phyloP scores from a whole-genome alignment of 2,113 vertebrate genomes.

The Taurulus bubalis region DNA sequence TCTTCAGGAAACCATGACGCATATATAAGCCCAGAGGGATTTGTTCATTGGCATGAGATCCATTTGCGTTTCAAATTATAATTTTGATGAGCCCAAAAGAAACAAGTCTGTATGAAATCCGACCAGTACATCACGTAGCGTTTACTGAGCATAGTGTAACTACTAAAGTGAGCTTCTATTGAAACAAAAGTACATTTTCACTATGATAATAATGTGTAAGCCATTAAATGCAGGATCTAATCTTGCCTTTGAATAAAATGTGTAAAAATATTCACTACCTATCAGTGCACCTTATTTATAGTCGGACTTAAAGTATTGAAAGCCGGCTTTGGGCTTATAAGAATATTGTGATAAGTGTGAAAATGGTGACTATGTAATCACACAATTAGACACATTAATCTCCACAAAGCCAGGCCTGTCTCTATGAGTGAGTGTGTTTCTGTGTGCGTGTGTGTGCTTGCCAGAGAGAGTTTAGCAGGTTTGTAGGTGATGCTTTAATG shows the following conservation, averaged over 20 bases:
- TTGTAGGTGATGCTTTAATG: constrained; percentile 69
- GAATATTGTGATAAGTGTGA: constrained; percentile 47
- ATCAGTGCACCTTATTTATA: background rate
- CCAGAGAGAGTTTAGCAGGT: constrained; percentile 64
- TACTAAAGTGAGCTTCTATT: background rate
- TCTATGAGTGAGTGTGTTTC: constrained; percentile 16
- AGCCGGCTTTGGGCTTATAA: constrained; percentile 17
- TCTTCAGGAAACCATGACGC: background rate
- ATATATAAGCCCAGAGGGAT: background rate
- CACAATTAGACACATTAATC: constrained; percentile 62
- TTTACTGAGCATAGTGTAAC: background rate
- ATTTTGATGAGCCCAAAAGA: background rate
- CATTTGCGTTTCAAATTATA: background rate
- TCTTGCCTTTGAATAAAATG: constrained; percentile 19
- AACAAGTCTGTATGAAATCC: background rate
- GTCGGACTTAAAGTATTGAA: constrained; percentile 12
- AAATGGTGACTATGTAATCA: constrained; percentile 57
- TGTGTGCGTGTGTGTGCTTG: constrained; percentile 6
- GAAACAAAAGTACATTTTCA: background rate
- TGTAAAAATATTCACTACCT: background rate
- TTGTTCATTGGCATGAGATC: background rate
- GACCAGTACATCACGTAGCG: background rate
- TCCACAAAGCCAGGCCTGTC: constrained; percentile 34
- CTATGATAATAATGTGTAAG: background rate
- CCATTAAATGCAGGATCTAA: background rate